These are phyloP conservation scores for Sturnus vulgaris DNA, from an alignment of 2,113 vertebrate genomes.

Conservation along the genomic window DNA sequence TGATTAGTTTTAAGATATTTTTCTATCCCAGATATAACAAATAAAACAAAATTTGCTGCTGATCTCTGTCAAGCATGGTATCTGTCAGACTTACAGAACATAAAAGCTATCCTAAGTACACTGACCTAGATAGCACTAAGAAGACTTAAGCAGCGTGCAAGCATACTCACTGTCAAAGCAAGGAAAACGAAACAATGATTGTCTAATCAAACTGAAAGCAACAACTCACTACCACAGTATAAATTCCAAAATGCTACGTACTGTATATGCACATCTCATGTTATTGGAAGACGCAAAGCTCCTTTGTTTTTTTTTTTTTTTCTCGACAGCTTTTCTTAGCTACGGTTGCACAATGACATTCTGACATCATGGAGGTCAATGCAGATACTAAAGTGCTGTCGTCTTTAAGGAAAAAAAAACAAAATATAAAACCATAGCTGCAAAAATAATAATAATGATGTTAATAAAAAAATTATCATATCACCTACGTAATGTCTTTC, in stretches of 20 bases:
- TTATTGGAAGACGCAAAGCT: slow-evolving; percentile 55
- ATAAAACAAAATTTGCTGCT: slow-evolving; percentile 45
- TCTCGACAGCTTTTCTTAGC: slow-evolving; percentile 71
- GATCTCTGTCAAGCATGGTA: slow-evolving; percentile 23
- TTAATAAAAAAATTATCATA: neutral
- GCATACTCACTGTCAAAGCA: slow-evolving; percentile 56
- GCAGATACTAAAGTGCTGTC: slow-evolving; percentile 55
- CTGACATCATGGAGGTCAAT: slow-evolving; percentile 75
- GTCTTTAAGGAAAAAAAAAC: neutral
- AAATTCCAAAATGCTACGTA: slow-evolving; percentile 55
- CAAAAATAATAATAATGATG: neutral
- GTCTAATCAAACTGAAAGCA: slow-evolving; percentile 68
- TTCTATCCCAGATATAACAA: slow-evolving; percentile 49
- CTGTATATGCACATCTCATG: slow-evolving; percentile 52
- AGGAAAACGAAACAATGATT: slow-evolving; percentile 60
- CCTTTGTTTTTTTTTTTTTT: slow-evolving; percentile 52
- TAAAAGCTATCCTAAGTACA: slow-evolving; percentile 67
- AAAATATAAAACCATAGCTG: neutral
- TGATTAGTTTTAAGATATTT: slow-evolving; percentile 64
- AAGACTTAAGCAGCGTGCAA: slow-evolving; percentile 61
- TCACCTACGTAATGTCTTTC: neutral
- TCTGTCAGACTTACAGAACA: slow-evolving; percentile 38
- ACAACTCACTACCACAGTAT: slow-evolving; percentile 23
- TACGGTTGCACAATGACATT: slow-evolving; percentile 68
- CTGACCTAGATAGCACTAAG: slow-evolving; percentile 79